phyloP scores from a whole-genome alignment of 2,113 vertebrate genomes.

The Percopsis transmontana region DNA sequence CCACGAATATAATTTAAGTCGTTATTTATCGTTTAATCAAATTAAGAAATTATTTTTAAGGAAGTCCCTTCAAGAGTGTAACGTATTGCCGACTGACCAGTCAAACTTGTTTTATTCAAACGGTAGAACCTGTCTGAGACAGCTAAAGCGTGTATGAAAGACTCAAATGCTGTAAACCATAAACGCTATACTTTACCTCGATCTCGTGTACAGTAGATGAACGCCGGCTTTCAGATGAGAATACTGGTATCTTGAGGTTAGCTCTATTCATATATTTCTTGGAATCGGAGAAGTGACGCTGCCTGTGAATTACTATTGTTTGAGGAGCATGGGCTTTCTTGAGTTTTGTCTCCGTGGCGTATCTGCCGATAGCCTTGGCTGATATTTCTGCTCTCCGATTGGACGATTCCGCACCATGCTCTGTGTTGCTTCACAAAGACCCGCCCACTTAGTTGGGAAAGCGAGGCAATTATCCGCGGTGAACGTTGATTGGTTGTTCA shows the following conservation, averaged over 20 bases:
- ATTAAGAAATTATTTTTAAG: too few relatives aligned
- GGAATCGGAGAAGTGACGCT: background rate
- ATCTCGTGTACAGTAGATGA: background rate
- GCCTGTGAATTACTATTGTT: constrained; percentile 3
- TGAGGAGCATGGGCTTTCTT: constrained; percentile 8
- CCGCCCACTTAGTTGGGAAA: constrained; percentile 5
- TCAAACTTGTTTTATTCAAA: constrained; percentile 23
- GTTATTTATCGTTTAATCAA: too few relatives aligned
- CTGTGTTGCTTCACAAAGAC: constrained; percentile 16
- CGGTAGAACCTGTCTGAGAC: background rate
- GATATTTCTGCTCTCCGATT: constrained; percentile 57
- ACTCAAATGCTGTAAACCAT: background rate
- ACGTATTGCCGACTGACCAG: background rate
- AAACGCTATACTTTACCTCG: constrained; percentile 27
- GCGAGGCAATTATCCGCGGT: background rate
- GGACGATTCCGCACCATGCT: constrained; percentile 44
- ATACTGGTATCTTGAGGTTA: background rate
- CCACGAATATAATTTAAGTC: too few relatives aligned
- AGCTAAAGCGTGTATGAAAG: background rate
- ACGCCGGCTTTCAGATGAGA: background rate
- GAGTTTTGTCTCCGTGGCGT: constrained; percentile 46
- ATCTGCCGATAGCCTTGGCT: constrained; percentile 63
- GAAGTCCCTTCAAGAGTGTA: background rate
- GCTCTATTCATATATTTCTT: background rate
- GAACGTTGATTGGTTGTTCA: constrained; percentile 40